A percentile compares a stretch with the other conserved stretches of the same genome.
Conservation (phyloP, 2,113 vertebrate species). For the Camelus bactrianus region DNA sequence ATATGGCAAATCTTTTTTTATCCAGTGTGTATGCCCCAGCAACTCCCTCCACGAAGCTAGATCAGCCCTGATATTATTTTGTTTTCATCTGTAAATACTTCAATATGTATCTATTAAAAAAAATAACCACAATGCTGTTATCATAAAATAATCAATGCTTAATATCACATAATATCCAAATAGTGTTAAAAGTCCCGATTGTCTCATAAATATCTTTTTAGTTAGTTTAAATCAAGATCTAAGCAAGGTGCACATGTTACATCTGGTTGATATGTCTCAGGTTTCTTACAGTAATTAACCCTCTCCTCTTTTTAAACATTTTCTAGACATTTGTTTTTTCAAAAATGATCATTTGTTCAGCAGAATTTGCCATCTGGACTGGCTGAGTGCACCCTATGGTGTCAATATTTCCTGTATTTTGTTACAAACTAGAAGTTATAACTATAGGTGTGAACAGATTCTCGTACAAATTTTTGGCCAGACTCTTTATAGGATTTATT, state of each 20-base stretch:
- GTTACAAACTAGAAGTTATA: background rate
- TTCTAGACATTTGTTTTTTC: background rate
- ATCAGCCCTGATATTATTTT: background rate
- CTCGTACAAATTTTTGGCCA: background rate
- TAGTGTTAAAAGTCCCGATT: background rate
- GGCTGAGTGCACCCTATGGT: background rate
- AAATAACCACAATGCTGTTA: background rate
- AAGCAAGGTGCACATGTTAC: background rate
- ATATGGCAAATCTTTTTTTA: background rate
- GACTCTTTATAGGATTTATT: background rate
- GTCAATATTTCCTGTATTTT: background rate
- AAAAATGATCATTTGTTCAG: background rate
- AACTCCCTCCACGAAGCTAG: background rate
- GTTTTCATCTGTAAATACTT: conserved; percentile 37
- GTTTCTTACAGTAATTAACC: background rate
- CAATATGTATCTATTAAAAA: background rate
- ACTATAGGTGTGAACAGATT: background rate
- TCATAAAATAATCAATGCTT: conserved; percentile 47
- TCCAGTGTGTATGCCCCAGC: background rate
- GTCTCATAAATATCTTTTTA: background rate
- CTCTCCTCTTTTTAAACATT: background rate
- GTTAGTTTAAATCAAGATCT: background rate
- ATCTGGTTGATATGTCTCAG: background rate
- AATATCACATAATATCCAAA: background rate
- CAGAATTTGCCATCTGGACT: background rate